Conservation (phyloP, 2,888 invertebrate genomes). For the Arrhopalites spinosus region DNA sequence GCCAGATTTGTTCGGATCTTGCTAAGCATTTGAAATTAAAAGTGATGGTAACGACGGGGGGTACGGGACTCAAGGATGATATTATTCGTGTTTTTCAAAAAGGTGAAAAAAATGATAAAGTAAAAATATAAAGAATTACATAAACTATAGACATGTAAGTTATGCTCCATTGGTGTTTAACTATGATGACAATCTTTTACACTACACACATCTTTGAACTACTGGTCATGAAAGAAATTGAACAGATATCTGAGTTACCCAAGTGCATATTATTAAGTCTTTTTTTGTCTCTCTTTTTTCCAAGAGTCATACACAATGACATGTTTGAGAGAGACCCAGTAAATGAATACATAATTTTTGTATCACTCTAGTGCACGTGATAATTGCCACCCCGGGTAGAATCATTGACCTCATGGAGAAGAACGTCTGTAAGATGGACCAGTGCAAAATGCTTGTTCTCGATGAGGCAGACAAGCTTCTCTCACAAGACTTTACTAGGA, state of each 20-base stretch:
- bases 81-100: constrained; percentile 99
- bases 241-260: constrained; percentile 35
- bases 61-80: constrained; percentile 95
- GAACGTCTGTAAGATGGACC: constrained; percentile 88
- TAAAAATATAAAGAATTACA: not conserved
- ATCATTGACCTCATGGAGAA: constrained; percentile 99
- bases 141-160: no score
- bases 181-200: constrained; percentile 34
- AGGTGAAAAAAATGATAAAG: constrained; percentile 65
- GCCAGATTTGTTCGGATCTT: constrained; percentile 98
- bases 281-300: not conserved
- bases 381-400: constrained; percentile 98
- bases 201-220: constrained; percentile 34
- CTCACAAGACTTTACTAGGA: constrained; percentile 98
- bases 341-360: no score
- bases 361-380: constrained; percentile 90
- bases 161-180: constrained; percentile 12
- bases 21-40: constrained; percentile 96
- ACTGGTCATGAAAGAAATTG: constrained; percentile 30
- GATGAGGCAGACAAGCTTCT: constrained; percentile 99
- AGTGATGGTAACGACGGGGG: constrained; percentile 99
- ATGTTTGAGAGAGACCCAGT: no score
- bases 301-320: no score
- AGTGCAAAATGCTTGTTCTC: constrained; percentile 94
- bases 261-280: not conserved